Percentiles rank a stretch among this genome's conserved stretches.
Evolutionary conservation across 2,113 vertebrate species (phyloP).

Genomic region (Sardina pilchardus): DNA sequence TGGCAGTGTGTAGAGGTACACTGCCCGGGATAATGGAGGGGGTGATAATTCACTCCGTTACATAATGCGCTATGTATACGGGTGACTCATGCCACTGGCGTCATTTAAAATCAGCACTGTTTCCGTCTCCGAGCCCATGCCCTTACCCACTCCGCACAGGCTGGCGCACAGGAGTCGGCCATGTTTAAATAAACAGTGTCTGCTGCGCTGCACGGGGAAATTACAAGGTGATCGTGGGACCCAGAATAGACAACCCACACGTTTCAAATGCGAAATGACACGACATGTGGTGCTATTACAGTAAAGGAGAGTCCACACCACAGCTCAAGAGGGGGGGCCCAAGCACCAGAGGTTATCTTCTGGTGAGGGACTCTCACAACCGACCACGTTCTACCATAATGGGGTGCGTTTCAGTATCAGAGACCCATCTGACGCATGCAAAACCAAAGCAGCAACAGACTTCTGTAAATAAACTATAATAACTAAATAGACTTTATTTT

Average conservation of each 20-base stretch:
- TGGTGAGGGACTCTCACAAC: background rate
- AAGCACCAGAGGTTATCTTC: background rate
- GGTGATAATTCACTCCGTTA: background rate
- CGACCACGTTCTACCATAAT: background rate
- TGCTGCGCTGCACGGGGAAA: background rate
- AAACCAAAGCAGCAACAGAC: no score
- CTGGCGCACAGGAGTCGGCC: background rate
- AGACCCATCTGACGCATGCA: background rate
- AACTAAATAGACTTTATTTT: no score
- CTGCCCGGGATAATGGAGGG: background rate
- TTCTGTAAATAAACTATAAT: no score
- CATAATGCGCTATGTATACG: constrained; percentile 9
- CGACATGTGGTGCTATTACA: background rate
- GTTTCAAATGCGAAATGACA: background rate
- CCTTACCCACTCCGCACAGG: background rate
- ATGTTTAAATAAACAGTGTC: background rate
- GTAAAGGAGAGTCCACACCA: background rate
- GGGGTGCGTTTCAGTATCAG: background rate
- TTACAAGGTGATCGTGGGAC: background rate
- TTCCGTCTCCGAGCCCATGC: background rate
- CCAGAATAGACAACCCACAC: background rate
- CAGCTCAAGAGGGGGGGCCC: background rate
- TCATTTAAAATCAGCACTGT: background rate
- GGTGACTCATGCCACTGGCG: background rate
- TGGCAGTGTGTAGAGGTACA: background rate